Evolutionary conservation across 2,797 vertebrate species (phyloP).

Genomic region (Ataeniobius toweri): DNA sequence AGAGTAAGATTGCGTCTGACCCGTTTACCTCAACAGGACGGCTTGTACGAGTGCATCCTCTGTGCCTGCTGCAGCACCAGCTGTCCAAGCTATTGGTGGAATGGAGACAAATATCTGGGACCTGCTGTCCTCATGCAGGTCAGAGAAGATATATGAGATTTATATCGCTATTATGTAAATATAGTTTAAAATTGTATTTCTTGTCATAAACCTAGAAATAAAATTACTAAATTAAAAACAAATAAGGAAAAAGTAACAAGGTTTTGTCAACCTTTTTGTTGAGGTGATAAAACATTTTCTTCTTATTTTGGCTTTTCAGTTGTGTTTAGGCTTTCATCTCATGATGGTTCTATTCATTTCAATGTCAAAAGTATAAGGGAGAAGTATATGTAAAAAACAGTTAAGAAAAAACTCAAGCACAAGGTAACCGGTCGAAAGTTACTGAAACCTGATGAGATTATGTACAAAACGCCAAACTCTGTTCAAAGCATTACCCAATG

Average conservation of each 20-base stretch:
- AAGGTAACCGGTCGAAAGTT: no score
- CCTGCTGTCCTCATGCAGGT: conserved; percentile 97
- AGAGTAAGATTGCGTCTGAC: conserved; percentile 48
- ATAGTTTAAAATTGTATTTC: neutral
- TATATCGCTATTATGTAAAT: neutral
- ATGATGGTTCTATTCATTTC: neutral
- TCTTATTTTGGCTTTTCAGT: neutral
- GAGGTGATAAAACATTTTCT: neutral
- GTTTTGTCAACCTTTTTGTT: neutral
- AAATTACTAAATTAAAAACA: neutral
- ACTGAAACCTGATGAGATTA: neutral
- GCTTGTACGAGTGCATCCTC: conserved; percentile 94
- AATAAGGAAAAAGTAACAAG: neutral
- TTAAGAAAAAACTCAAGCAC: no score
- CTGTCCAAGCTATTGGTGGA: conserved; percentile 98
- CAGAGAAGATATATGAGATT: neutral
- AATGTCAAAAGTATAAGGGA: neutral
- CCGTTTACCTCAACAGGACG: conserved; percentile 79
- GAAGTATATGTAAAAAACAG: neutral
- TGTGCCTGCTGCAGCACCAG: conserved; percentile 97
- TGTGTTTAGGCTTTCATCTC: neutral
- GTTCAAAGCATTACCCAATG: neutral
- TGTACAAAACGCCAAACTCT: neutral
- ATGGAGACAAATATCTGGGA: conserved; percentile 91
- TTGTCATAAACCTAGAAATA: neutral